Evolutionary conservation across 2,797 vertebrate species (phyloP).

Genomic region (Erithacus rubecula): DNA sequence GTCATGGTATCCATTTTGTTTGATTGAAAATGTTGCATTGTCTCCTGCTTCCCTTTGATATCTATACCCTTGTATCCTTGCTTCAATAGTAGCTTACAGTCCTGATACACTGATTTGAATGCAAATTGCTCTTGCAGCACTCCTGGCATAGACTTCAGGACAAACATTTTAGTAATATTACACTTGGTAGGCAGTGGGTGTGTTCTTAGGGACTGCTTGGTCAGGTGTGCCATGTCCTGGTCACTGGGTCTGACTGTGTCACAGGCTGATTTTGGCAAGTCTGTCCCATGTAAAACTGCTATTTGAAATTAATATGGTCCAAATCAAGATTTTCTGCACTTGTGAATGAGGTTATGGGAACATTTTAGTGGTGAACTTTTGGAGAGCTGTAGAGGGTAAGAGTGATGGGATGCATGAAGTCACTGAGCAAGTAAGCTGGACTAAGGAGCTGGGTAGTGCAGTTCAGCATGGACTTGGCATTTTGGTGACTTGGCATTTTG

Average conservation of each 20-base stretch:
- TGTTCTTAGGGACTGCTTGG: background rate
- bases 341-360: background rate
- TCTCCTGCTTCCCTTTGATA: background rate
- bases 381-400: background rate
- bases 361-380: background rate
- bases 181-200: background rate
- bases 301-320: background rate
- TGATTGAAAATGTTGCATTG: background rate
- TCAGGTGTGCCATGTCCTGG: background rate
- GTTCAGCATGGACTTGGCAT: background rate
- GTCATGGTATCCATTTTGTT: background rate
- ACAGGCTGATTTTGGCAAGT: background rate
- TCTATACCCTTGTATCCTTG: background rate
- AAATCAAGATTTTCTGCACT: background rate
- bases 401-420: background rate
- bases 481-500: background rate
- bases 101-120: background rate
- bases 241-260: rapidly evolving
- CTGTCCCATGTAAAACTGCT: background rate
- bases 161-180: background rate
- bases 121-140: background rate
- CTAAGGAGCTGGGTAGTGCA: background rate
- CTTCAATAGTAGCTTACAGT: background rate
- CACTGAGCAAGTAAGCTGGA: background rate
- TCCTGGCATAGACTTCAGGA: background rate